These are phyloP conservation scores for Neogobius melanostomus DNA, from an alignment of 2,113 vertebrate species.

Conservation along the genomic window DNA sequence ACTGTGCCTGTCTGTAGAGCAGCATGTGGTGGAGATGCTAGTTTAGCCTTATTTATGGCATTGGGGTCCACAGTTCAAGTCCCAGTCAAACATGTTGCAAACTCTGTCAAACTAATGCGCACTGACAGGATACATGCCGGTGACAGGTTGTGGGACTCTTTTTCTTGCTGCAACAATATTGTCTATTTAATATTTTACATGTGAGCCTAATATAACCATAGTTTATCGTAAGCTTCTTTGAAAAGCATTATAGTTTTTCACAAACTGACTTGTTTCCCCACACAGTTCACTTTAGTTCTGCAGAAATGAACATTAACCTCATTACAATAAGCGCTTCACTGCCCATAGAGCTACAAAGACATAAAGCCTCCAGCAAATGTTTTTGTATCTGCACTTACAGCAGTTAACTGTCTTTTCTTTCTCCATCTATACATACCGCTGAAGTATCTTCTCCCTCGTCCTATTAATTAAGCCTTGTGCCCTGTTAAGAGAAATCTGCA, in stretches of 20 bases:
- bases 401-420: no score
- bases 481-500: no score
- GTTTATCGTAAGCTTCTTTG: neutral
- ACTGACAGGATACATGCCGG: conserved; percentile 11
- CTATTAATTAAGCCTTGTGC: no score
- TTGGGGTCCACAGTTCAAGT: conserved; percentile 29
- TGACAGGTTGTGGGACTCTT: conserved; percentile 24
- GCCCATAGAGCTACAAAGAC: neutral
- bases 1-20: neutral
- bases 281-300: neutral
- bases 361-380: no score
- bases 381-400: no score
- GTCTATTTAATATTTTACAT: neutral
- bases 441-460: no score
- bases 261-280: neutral
- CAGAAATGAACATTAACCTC: neutral
- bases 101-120: conserved; percentile 31
- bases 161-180: neutral
- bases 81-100: conserved; percentile 30
- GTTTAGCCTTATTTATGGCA: conserved; percentile 10
- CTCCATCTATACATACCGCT: no score
- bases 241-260: neutral
- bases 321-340: neutral
- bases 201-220: neutral
- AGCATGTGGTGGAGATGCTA: conserved; percentile 9